Evolutionary conservation across 2,888 invertebrate genomes (phyloP).

Genomic region (Heliconius erato): DNA sequence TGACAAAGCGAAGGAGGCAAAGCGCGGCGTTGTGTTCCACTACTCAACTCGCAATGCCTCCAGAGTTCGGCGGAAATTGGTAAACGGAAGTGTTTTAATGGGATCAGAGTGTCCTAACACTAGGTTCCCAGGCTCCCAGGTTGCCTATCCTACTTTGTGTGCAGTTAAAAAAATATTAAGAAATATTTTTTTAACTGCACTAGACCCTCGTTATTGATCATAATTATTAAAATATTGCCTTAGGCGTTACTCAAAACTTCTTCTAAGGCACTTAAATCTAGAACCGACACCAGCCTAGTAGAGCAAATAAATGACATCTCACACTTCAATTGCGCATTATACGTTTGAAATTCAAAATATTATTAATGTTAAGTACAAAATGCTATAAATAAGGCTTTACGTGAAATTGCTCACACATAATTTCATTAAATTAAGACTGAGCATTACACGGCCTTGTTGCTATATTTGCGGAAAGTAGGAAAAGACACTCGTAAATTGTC

Average conservation of each 20-base stretch:
- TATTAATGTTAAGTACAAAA: neutral
- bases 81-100: too few relatives aligned
- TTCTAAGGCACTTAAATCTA: neutral
- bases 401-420: neutral
- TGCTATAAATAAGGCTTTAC: neutral
- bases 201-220: neutral
- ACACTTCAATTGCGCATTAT: neutral
- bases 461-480: conserved; percentile 1
- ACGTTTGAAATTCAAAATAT: neutral
- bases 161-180: too few relatives aligned
- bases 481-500: conserved; percentile 28
- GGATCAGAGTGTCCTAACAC: too few relatives aligned
- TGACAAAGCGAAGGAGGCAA: too few relatives aligned
- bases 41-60: too few relatives aligned
- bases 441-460: neutral
- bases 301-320: neutral
- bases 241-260: neutral
- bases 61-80: too few relatives aligned
- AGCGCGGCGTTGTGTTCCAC: too few relatives aligned
- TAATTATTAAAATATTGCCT: neutral
- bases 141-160: too few relatives aligned
- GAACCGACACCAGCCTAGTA: neutral
- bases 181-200: too few relatives aligned
- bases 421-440: neutral
- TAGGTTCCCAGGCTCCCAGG: too few relatives aligned